Conservation (phyloP, 2,797 vertebrate genomes). For the Emys orbicularis region DNA sequence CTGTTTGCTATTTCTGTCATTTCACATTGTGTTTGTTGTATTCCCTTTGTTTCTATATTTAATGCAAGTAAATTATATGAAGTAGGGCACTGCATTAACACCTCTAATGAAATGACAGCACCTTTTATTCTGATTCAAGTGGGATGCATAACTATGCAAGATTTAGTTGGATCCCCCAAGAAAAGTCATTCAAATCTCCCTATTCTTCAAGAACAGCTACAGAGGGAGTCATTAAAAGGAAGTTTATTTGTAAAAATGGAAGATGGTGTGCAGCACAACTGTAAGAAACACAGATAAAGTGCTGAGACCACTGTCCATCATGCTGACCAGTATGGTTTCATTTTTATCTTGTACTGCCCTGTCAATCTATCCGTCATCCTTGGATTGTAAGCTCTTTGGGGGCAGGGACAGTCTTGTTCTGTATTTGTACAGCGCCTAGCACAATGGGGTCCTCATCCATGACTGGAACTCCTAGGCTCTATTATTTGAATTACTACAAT, state of each 20-base stretch:
- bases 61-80: not conserved
- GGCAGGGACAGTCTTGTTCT: not conserved
- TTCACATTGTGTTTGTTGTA: not conserved
- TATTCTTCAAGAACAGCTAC: not conserved
- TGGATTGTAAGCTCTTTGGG: not conserved
- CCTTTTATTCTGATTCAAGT: not conserved
- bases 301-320: rapidly evolving
- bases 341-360: not conserved
- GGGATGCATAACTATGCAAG: not conserved
- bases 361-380: not conserved
- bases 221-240: not conserved
- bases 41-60: constrained; percentile 28
- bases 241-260: not conserved
- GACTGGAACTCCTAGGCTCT: not conserved
- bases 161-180: not conserved
- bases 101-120: not conserved
- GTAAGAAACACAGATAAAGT: not conserved
- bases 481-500: not conserved
- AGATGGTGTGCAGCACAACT: not conserved
- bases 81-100: not conserved
- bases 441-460: not conserved
- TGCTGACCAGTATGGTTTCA: not conserved
- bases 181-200: not conserved
- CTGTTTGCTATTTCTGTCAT: not conserved
- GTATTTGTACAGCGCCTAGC: rapidly evolving